Base-by-base conservation (phyloP, 2,113 vertebrate genomes). In the Xyliphius kryptos region DNA sequence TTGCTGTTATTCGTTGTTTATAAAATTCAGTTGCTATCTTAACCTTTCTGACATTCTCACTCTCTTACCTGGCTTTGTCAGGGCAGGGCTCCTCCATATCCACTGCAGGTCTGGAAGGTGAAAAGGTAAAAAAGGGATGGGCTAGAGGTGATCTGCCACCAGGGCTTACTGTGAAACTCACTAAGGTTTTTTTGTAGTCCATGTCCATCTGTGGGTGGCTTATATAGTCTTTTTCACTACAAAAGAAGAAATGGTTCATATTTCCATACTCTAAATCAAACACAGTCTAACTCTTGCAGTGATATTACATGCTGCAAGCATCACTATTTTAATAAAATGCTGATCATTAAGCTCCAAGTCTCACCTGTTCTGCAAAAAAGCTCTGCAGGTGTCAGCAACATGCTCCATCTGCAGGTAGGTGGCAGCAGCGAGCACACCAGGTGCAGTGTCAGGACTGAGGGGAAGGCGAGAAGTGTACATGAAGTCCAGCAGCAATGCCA, bases 401-500 rank as follows among this genome's bases (percentile, higher is more conserved):
- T 93, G 92, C 59, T 93, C 91, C 92, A 93, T 93, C 84, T 92
- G 90, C 71, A 93, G 72, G 75, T 93, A 90, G 57, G 86, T 83
- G 44, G 92, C 92, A 0, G 77, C 89, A 0, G 85, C 76, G 15
- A 93, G 86, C 56, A 93, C 87, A 0, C 88, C 89, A 0, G 87
- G 80, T 12, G 83, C 90, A 0, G 85, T 88, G 78, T 68, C 70
- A 0, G 79, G 80, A 0, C 85, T 90, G 62, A 94, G 89, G 7
- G 86, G 87, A 40, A 94, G 89, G 63, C 85, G 86, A 6, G 92
- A 91, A 2, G 91, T 93, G 83, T 94, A 94, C 92, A 94, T 94
- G 79, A 94, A 94, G 63, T 94, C 92, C 5, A 93, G 81, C 63
- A 94, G 85, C 43, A 92, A 82, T 17, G 89, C 88, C 64, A 93